A percentile compares a stretch with the other conserved stretches of the same genome.
These are phyloP conservation scores for Leptinotarsa peninsularis DNA, from an alignment of 2,888 invertebrate species.

Conservation along the genomic window DNA sequence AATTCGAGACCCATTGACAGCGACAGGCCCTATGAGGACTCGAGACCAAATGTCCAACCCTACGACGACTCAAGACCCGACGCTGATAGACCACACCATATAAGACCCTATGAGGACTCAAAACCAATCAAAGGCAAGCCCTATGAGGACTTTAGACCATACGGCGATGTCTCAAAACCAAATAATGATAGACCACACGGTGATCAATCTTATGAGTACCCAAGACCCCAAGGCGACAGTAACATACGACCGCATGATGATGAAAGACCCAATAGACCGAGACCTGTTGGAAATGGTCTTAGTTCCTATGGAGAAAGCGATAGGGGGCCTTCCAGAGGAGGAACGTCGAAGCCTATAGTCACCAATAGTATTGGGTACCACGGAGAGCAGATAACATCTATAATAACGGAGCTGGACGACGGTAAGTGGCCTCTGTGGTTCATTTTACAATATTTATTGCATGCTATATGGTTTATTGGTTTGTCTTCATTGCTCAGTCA, in stretches of 20 bases:
- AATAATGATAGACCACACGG: neutral
- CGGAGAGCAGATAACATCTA: constrained; percentile 62
- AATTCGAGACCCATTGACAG: neutral
- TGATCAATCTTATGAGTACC: neutral
- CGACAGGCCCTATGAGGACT: neutral
- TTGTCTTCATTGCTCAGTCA: too few relatives aligned
- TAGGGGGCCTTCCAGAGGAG: constrained; percentile 1
- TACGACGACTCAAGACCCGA: neutral
- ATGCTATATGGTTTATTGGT: too few relatives aligned
- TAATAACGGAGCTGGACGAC: constrained; percentile 60
- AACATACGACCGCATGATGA: neutral
- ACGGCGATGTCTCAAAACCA: neutral
- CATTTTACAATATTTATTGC: neutral
- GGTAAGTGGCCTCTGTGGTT: constrained; percentile 52
- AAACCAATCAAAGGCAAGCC: neutral
- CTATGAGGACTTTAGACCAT: neutral
- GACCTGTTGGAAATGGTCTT: neutral
- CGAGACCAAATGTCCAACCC: neutral
- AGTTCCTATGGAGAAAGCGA: neutral
- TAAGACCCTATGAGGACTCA: neutral
- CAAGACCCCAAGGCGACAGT: neutral
- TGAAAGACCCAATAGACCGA: constrained; percentile 1
- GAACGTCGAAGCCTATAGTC: constrained; percentile 52
- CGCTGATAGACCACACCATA: neutral
- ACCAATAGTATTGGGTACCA: constrained; percentile 57